phyloP scores from a whole-genome alignment of 2,113 vertebrate genomes.

The Dissostichus mawsoni region DNA sequence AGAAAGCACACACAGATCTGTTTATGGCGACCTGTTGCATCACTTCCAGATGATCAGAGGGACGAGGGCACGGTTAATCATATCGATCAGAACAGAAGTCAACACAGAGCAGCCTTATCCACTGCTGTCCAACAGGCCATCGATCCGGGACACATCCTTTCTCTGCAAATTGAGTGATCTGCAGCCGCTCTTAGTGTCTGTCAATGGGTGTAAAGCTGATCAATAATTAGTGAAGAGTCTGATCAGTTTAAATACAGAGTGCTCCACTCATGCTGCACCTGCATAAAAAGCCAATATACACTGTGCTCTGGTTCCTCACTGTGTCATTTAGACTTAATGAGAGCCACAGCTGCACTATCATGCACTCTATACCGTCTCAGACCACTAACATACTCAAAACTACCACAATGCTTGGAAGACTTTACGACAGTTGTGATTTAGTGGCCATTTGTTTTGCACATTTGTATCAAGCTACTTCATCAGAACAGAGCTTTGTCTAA shows the following conservation, averaged over 20 bases:
- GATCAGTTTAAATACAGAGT: constrained; percentile 20
- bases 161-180: constrained; percentile 13
- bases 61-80: not conserved
- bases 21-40: constrained; percentile 25
- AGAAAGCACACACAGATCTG: not conserved
- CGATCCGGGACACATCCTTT: constrained; percentile 30
- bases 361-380: not conserved
- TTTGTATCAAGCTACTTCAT: not conserved
- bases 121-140: constrained; percentile 29
- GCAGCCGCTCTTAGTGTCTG: constrained; percentile 30
- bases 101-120: constrained; percentile 13
- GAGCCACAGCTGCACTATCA: constrained; percentile 19
- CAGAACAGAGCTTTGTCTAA: too few relatives aligned
- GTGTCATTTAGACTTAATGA: constrained; percentile 39
- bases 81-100: constrained; percentile 1
- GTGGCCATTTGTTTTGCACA: not conserved
- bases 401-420: not conserved
- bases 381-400: not conserved
- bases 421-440: not conserved
- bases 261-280: constrained; percentile 24
- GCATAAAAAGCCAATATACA: not conserved
- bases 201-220: constrained; percentile 24
- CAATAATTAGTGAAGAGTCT: constrained; percentile 19
- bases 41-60: not conserved
- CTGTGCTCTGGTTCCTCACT: not conserved